Percentiles rank a stretch among this genome's conserved stretches.
phyloP scores from a whole-genome alignment of 2,797 vertebrate genomes.

The Mormyrops attenuatus region DNA sequence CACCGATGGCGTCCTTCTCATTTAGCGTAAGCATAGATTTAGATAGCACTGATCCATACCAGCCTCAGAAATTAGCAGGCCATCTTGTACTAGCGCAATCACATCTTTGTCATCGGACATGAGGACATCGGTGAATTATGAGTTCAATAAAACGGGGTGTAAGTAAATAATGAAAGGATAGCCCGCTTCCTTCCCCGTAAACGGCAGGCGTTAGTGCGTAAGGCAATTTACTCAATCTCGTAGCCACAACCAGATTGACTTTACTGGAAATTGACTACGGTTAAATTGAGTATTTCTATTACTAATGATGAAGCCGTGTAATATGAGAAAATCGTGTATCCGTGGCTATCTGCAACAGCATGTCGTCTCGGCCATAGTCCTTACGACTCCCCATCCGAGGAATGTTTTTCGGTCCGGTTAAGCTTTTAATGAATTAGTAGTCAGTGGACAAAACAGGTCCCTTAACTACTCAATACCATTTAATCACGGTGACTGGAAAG shows the following conservation, averaged over 20 bases:
- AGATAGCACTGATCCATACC: constrained; percentile 57
- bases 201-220: constrained; percentile 40
- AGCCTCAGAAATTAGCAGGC: constrained; percentile 45
- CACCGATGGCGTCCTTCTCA: constrained; percentile 58
- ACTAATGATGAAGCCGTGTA: neutral
- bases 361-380: neutral
- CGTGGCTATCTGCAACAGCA: neutral
- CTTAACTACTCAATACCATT: neutral
- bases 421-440: constrained; percentile 1
- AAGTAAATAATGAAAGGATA: constrained; percentile 47
- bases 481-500: neutral
- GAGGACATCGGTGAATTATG: constrained; percentile 54
- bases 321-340: neutral
- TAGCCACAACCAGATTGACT: constrained; percentile 23
- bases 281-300: constrained; percentile 1
- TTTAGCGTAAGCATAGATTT: constrained; percentile 64
- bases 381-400: neutral
- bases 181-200: constrained; percentile 41
- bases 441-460: neutral
- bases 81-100: constrained; percentile 34
- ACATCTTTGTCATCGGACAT: constrained; percentile 39
- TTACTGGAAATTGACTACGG: constrained; percentile 30
- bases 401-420: neutral
- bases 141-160: constrained; percentile 47
- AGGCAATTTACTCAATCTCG: constrained; percentile 19